These are phyloP conservation scores for Pogonophryne albipinna DNA, from an alignment of 2,797 vertebrate genomes.

Conservation along the genomic window DNA sequence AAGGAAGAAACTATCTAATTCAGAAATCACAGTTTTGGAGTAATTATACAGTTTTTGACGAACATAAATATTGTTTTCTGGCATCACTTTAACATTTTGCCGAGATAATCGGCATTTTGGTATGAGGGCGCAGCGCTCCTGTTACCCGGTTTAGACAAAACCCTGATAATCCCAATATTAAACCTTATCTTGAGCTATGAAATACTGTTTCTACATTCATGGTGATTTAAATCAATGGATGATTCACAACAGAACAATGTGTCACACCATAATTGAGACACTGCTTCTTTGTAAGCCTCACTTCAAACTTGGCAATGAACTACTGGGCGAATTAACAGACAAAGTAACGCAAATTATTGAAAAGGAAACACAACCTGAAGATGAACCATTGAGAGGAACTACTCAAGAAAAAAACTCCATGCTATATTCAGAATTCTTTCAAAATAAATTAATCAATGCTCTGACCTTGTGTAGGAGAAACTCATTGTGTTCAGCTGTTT, in stretches of 20 bases:
- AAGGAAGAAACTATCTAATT: too few relatives aligned
- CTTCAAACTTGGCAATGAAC: slow-evolving; percentile 47
- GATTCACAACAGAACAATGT: slow-evolving; percentile 16
- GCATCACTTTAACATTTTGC: too few relatives aligned
- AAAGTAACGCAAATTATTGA: slow-evolving; percentile 10
- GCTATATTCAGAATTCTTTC: slow-evolving; percentile 13
- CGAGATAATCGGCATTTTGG: too few relatives aligned
- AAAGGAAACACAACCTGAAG: neutral
- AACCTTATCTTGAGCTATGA: neutral
- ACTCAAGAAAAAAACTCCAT: slow-evolving; percentile 10
- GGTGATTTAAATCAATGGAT: slow-evolving; percentile 28
- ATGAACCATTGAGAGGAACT: neutral
- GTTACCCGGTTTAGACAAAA: too few relatives aligned
- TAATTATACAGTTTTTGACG: too few relatives aligned
- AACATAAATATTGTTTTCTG: too few relatives aligned
- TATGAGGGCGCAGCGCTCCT: too few relatives aligned
- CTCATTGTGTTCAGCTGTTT: slow-evolving; percentile 7
- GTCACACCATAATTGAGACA: neutral
- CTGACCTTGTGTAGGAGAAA: slow-evolving; percentile 38
- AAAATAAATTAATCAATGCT: slow-evolving; percentile 45
- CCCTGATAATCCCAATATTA: neutral
- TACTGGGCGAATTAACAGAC: slow-evolving; percentile 13
- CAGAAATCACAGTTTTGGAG: too few relatives aligned
- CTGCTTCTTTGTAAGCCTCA: slow-evolving; percentile 1
- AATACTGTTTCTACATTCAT: slow-evolving; percentile 12